phyloP scores from a whole-genome alignment of 1,140 invertebrate genomes.

The Drosophila parvula region DNA sequence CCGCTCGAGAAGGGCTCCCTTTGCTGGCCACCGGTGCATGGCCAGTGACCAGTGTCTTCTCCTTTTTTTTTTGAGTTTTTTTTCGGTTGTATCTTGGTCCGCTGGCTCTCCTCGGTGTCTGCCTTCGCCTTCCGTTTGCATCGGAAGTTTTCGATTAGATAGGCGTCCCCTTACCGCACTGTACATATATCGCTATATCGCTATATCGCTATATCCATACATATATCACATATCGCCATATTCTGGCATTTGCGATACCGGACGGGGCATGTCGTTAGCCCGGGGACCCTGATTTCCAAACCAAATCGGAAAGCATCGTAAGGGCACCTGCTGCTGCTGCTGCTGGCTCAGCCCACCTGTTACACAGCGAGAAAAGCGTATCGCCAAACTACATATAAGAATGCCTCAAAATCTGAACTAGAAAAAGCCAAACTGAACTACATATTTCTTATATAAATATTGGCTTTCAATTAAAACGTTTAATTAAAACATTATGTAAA shows the following conservation, averaged over 20 bases:
- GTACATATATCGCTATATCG: background rate
- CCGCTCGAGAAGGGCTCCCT: background rate
- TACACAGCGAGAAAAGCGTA: background rate
- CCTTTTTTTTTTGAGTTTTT: background rate
- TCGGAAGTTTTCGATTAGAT: conserved; percentile 75
- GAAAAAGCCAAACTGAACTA: background rate
- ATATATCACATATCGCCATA: conserved; percentile 2
- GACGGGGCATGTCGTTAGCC: conserved; percentile 23
- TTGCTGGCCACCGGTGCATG: conserved; percentile 23
- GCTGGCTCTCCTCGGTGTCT: background rate
- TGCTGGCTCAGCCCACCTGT: background rate
- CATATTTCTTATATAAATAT: background rate
- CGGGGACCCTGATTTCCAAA: conserved; percentile 35
- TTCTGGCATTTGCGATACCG: conserved; percentile 5
- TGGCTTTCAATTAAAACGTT: too few relatives aligned
- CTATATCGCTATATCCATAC: background rate
- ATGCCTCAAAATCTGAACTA: background rate
- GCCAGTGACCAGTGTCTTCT: conserved; percentile 45
- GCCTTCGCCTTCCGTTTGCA: conserved; percentile 34
- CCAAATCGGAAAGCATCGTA: conserved; percentile 8
- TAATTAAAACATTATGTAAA: too few relatives aligned
- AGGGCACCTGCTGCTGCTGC: background rate
- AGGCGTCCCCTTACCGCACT: conserved; percentile 8
- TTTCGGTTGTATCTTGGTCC: conserved; percentile 12
- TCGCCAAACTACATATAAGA: too few relatives aligned